phyloP scores from a whole-genome alignment of 2,797 vertebrate genomes.

The Lateolabrax maculatus region DNA sequence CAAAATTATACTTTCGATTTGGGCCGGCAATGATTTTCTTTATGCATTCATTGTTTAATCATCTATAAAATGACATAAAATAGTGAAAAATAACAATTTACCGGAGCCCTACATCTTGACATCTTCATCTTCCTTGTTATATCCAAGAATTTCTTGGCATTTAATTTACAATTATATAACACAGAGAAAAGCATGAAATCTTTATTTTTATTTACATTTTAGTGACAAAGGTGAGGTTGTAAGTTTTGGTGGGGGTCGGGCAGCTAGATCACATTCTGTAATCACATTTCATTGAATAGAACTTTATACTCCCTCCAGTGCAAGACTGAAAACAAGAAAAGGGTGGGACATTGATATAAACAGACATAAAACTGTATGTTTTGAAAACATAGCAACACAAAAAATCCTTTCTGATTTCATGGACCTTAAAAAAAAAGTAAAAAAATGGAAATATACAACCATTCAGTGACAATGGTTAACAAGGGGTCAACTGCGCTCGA shows the following conservation, averaged over 20 bases:
- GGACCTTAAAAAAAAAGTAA: conserved; percentile 25
- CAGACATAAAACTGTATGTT: conserved; percentile 17
- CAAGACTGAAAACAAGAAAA: neutral
- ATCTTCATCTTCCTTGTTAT: neutral
- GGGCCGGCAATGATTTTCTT: neutral
- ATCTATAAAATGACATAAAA: neutral
- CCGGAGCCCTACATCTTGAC: neutral
- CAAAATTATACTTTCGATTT: neutral
- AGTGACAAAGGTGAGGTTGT: neutral
- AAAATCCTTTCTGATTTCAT: conserved; percentile 7
- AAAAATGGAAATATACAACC: conserved; percentile 42
- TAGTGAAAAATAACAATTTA: too few species aligned
- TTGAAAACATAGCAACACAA: conserved; percentile 33
- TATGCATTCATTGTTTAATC: neutral
- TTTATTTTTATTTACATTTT: neutral
- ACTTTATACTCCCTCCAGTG: neutral
- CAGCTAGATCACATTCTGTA: neutral
- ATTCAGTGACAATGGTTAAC: conserved; percentile 2
- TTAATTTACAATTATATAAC: neutral
- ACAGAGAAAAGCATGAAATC: neutral
- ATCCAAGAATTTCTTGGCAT: neutral
- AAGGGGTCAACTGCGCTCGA: conserved; percentile 20
- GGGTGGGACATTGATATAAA: conserved; percentile 14
- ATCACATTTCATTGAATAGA: neutral
- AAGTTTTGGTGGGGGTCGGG: neutral